These are phyloP conservation scores for Palloptera scutellata DNA, from an alignment of 2,888 invertebrate genomes.

Conservation along the genomic window DNA sequence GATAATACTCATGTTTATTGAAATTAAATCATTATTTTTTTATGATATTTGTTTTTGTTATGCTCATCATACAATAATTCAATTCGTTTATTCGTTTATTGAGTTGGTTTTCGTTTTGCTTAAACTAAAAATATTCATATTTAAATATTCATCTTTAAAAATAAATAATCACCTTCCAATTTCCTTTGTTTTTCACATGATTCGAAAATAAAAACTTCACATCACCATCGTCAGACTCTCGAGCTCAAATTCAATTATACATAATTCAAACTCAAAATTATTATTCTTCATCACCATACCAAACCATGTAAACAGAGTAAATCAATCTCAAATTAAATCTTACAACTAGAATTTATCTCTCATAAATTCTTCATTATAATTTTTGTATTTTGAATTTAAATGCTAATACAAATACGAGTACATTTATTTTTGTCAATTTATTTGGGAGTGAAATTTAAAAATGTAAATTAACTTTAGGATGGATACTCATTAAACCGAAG, in stretches of 20 bases:
- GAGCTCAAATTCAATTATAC: not conserved
- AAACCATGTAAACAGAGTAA: no score
- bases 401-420: no score
- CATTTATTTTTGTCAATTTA: no score
- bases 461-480: not conserved
- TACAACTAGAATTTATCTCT: not conserved
- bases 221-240: not conserved
- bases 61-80: not conserved
- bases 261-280: no score
- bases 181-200: not conserved
- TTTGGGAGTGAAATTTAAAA: no score
- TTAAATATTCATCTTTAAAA: slow-evolving; percentile 1
- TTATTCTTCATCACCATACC: no score
- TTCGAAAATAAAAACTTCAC: not conserved
- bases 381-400: no score
- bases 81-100: not conserved
- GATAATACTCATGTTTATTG: slow-evolving; percentile 16
- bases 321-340: no score
- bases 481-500: not conserved
- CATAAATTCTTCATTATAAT: not conserved
- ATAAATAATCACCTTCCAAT: not conserved
- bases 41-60: not conserved
- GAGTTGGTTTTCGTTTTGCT: not conserved
- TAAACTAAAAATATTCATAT: not conserved
- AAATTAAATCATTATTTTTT: slow-evolving; percentile 4